These are phyloP conservation scores for Adoxophyes honmai DNA, from an alignment of 1,140 invertebrate species.

Conservation along the genomic window DNA sequence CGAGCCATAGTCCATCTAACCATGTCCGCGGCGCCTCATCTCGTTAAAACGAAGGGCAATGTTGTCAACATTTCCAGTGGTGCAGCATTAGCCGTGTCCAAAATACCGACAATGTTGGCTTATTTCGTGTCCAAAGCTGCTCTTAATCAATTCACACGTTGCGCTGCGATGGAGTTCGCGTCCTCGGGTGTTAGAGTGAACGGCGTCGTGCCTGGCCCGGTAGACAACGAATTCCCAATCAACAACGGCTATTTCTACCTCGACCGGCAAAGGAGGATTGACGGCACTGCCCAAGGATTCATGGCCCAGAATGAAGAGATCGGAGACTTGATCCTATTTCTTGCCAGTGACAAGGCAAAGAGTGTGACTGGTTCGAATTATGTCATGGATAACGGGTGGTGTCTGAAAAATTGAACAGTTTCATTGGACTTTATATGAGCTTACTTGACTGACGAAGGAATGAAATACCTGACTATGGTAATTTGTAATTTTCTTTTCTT, in stretches of 20 bases:
- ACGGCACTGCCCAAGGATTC: conserved; percentile 7
- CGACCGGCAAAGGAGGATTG: background rate
- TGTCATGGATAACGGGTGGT: conserved; percentile 22
- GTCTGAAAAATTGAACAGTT: too few relatives aligned
- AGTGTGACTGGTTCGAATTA: conserved; percentile 23
- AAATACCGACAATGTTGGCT: background rate
- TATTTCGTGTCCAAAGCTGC: conserved; percentile 5
- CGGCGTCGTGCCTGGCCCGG: too few relatives aligned
- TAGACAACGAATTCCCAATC: too few relatives aligned
- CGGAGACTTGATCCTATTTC: conserved; percentile 21
- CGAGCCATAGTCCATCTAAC: conserved; percentile 83
- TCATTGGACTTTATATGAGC: too few relatives aligned
- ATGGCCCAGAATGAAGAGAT: conserved; percentile 22
- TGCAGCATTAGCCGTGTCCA: conserved; percentile 43
- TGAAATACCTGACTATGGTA: too few relatives aligned
- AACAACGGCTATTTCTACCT: background rate
- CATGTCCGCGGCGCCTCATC: conserved; percentile 81
- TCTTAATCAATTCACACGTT: conserved; percentile 10
- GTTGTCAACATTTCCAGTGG: conserved; percentile 89
- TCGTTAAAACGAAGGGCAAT: conserved; percentile 83
- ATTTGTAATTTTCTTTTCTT: too few relatives aligned
- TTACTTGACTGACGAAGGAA: too few relatives aligned
- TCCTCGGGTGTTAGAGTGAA: too few relatives aligned
- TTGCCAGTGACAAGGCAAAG: conserved; percentile 29
- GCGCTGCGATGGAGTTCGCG: background rate